Evolutionary conservation across 2,113 vertebrate species (phyloP).

Genomic region (Sphaerodactylus townsendi): DNA sequence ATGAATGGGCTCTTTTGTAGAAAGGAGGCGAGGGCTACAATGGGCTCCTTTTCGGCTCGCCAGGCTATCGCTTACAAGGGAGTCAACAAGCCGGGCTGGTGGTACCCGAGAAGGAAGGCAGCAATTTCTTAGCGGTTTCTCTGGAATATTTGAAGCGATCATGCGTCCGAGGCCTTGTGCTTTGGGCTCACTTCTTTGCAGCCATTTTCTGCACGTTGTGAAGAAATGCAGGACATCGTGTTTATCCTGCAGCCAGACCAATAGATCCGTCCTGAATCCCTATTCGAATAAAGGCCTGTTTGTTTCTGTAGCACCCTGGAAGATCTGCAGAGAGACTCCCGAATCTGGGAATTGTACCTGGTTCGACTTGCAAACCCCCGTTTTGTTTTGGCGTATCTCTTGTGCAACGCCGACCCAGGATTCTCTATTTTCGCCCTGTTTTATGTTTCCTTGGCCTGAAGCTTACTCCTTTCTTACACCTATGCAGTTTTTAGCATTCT

Average conservation of each 20-base stretch:
- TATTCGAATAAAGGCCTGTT: background rate
- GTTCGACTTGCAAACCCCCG: background rate
- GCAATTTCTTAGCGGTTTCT: conserved; percentile 77
- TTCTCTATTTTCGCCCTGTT: too few relatives aligned
- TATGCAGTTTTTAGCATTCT: too few relatives aligned
- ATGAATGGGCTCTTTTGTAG: conserved; percentile 78
- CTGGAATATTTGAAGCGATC: conserved; percentile 52
- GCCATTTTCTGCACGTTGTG: conserved; percentile 9
- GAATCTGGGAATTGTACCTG: too few relatives aligned
- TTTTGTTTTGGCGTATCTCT: too few relatives aligned
- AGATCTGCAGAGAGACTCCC: too few relatives aligned
- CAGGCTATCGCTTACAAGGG: conserved; percentile 38
- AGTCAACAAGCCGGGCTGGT: conserved; percentile 46
- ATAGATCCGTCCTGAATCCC: background rate
- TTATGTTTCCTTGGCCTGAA: too few relatives aligned
- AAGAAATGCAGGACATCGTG: rapidly evolving
- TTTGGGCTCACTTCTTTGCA: background rate
- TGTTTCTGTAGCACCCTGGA: background rate
- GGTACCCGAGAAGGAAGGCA: conserved; percentile 71
- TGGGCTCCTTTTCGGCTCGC: conserved; percentile 70
- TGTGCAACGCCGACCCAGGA: too few relatives aligned
- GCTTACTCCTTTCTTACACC: too few relatives aligned
- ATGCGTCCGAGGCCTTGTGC: conserved; percentile 16
- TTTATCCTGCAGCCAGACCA: background rate
- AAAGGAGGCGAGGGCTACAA: conserved; percentile 66